A percentile compares a stretch with the other conserved stretches of the same genome.
phyloP scores from a whole-genome alignment of 2,888 invertebrate genomes.

The Drosophila nr. perissopoda region DNA sequence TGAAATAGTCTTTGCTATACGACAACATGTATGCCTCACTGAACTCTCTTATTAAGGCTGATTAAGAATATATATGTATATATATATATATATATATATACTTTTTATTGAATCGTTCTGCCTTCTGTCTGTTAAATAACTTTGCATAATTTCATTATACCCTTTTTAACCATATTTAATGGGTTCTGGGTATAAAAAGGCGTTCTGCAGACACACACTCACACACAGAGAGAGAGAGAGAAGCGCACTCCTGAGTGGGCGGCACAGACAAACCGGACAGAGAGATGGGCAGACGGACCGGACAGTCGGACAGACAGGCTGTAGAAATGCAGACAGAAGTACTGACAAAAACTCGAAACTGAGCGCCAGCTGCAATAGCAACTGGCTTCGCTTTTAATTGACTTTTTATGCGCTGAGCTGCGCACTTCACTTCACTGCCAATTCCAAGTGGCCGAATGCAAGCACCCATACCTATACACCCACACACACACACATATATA shows the following conservation, averaged over 20 bases:
- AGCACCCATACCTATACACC: neutral
- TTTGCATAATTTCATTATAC: conserved; percentile 3
- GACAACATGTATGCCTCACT: neutral
- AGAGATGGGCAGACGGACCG: conserved; percentile 1
- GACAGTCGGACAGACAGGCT: conserved; percentile 8
- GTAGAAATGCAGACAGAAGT: conserved; percentile 9
- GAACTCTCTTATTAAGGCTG: neutral
- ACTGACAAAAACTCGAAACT: conserved; percentile 49
- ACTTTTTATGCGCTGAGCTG: conserved; percentile 78
- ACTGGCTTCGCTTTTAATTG: conserved; percentile 77
- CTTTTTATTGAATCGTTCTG: neutral
- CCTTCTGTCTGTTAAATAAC: neutral
- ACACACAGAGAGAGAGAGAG: neutral
- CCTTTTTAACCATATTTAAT: conserved; percentile 2
- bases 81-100: neutral
- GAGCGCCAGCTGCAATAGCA: conserved; percentile 70
- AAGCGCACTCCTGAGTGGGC: conserved; percentile 10
- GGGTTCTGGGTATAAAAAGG: neutral
- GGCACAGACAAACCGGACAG: conserved; percentile 5
- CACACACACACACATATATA: neutral
- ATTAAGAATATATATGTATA: neutral
- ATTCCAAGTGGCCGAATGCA: conserved; percentile 37
- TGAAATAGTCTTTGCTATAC: neutral
- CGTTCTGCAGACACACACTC: conserved; percentile 16
- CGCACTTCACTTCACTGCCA: conserved; percentile 66